A percentile compares a stretch with the other conserved stretches of the same genome.
These are phyloP conservation scores for Thymallus thymallus DNA, from an alignment of 2,113 vertebrate genomes.

Conservation along the genomic window DNA sequence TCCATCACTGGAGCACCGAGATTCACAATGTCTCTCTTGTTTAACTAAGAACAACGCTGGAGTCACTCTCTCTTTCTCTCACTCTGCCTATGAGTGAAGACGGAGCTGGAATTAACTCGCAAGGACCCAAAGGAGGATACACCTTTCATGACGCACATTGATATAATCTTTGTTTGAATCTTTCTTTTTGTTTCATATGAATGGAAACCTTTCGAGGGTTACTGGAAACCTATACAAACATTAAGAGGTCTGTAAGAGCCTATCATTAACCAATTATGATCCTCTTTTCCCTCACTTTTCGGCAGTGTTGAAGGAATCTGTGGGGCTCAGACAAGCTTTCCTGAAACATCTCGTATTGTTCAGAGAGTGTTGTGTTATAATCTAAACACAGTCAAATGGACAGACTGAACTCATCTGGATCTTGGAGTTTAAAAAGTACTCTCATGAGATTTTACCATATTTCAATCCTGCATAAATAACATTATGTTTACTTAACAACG, in stretches of 20 bases:
- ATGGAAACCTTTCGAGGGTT: neutral
- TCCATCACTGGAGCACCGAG: neutral
- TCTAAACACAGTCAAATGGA: neutral
- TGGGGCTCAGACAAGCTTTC: neutral
- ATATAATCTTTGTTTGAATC: neutral
- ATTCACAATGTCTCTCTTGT: neutral
- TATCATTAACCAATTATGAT: neutral
- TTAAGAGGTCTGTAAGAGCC: neutral
- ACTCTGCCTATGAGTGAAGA: neutral
- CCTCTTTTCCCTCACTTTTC: neutral
- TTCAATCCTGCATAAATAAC: slow-evolving; percentile 4
- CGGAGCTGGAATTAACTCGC: neutral
- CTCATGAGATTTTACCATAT: slow-evolving; percentile 2
- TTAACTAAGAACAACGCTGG: neutral
- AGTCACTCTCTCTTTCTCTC: neutral
- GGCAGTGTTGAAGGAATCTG: neutral
- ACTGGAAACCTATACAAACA: neutral
- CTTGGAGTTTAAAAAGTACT: neutral
- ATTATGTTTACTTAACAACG: neutral
- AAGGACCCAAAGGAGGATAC: neutral
- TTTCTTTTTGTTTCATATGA: neutral
- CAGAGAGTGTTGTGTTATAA: neutral
- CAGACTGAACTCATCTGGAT: slow-evolving; percentile 2
- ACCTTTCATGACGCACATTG: neutral
- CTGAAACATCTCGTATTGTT: neutral